These are phyloP conservation scores for Meandrina meandrites DNA, from an alignment of 92 coral and sea anemone genomes.

Conservation along the genomic window DNA sequence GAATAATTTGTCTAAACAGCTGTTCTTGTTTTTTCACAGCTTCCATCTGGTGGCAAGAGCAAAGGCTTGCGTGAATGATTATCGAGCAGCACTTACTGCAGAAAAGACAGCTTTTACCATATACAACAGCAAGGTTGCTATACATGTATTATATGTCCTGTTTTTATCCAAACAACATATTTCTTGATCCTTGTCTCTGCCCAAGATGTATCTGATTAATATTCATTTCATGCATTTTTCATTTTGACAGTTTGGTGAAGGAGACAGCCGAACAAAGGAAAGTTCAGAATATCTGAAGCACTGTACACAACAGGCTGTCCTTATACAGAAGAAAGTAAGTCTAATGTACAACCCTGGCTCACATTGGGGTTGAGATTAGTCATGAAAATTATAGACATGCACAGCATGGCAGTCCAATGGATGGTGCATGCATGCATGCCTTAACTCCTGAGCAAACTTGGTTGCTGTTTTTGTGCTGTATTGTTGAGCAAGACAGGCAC, in stretches of 20 bases:
- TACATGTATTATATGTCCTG: too few species aligned
- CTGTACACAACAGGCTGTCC: conserved; percentile 97
- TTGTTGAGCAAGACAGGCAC: too few species aligned
- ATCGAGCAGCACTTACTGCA: conserved; percentile 88
- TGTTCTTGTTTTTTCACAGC: conserved; percentile 42
- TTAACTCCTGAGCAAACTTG: too few species aligned
- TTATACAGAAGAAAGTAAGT: conserved; percentile 91
- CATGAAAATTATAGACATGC: too few species aligned
- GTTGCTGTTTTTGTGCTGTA: too few species aligned
- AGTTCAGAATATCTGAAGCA: conserved; percentile 95
- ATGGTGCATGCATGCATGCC: too few species aligned
- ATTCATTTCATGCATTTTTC: not conserved
- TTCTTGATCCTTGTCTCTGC: not conserved
- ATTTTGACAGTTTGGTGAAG: conserved; percentile 82
- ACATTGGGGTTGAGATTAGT: too few species aligned
- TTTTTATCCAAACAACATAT: not conserved
- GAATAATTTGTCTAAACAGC: not conserved
- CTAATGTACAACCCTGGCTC: too few species aligned
- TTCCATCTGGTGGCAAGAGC: conserved; percentile 95
- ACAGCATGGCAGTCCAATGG: too few species aligned
- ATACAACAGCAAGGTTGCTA: conserved; percentile 85
- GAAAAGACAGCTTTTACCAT: conserved; percentile 93
- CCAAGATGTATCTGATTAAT: not conserved
- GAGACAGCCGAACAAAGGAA: conserved; percentile 89
- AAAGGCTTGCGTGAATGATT: conserved; percentile 92